A percentile compares a stretch with the other conserved stretches of the same genome.
Evolutionary conservation across 1,140 invertebrate genomes (phyloP).

Genomic region (Psilanteris sp.): DNA sequence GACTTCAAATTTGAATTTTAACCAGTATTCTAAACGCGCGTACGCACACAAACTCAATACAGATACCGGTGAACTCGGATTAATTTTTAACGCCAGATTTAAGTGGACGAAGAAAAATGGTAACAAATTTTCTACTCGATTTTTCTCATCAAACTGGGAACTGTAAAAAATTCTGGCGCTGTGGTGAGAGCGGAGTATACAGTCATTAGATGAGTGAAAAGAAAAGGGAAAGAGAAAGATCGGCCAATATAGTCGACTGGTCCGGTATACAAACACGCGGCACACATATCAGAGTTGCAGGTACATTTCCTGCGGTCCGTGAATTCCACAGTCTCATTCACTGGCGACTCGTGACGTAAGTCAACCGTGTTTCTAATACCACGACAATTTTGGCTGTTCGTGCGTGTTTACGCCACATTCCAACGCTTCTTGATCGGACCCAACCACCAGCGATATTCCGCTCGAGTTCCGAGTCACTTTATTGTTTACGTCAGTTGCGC

Average conservation of each 20-base stretch:
- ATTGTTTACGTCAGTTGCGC: no score
- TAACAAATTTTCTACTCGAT: constrained; percentile 3
- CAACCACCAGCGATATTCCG: no score
- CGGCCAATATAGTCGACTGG: constrained; percentile 25
- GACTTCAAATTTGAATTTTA: no score
- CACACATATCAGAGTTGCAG: constrained; percentile 13
- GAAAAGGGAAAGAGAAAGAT: constrained; percentile 57
- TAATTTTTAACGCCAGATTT: no score
- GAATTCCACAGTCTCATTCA: constrained; percentile 57
- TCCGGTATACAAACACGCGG: constrained; percentile 7
- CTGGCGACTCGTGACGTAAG: constrained; percentile 43
- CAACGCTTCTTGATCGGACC: no score
- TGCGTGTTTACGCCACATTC: constrained; percentile 28
- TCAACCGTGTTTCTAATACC: constrained; percentile 17
- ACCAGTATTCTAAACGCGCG: no score
- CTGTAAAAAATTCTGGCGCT: constrained; percentile 27
- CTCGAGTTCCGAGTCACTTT: no score
- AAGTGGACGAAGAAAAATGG: constrained; percentile 1
- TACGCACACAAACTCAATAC: no score
- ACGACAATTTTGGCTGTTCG: constrained; percentile 34
- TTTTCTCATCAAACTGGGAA: constrained; percentile 15
- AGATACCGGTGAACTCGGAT: no score
- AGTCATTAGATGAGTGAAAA: constrained; percentile 45
- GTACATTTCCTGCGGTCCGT: constrained; percentile 43
- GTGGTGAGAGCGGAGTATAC: constrained; percentile 29